A percentile compares a stretch with the other conserved stretches of the same genome.
phyloP scores from a whole-genome alignment of 2,888 invertebrate species.

The Melieria omissa region DNA sequence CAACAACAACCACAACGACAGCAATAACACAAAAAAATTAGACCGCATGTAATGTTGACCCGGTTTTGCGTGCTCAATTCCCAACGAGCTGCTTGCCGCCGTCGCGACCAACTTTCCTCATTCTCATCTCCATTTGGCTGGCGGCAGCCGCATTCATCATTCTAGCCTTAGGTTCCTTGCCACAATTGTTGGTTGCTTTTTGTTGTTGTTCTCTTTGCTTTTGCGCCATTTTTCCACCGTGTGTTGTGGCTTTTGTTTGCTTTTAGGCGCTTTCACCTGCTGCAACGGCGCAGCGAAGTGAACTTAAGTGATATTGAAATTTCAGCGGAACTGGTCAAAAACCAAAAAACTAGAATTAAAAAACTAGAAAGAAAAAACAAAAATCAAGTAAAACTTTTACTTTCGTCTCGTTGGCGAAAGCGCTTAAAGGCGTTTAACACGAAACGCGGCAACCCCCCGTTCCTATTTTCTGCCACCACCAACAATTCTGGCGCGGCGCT shows the following conservation, averaged over 20 bases:
- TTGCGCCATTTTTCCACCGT: neutral
- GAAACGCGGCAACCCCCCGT: neutral
- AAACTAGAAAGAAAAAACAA: conserved; percentile 4
- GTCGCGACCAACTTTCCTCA: conserved; percentile 6
- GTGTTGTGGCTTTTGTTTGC: too few relatives aligned
- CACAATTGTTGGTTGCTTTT: neutral
- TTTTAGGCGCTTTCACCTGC: too few relatives aligned
- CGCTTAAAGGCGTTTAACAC: neutral
- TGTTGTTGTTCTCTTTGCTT: neutral
- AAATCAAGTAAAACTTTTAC: conserved; percentile 32
- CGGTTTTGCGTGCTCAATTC: conserved; percentile 46
- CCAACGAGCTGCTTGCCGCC: neutral
- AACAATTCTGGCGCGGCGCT: too few relatives aligned
- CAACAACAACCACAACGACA: conserved; percentile 16
- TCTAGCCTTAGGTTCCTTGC: too few relatives aligned
- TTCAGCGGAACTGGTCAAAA: conserved; percentile 25
- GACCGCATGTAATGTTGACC: conserved; percentile 57
- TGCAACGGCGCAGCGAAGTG: neutral
- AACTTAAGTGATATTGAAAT: conserved; percentile 27
- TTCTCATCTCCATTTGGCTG: neutral
- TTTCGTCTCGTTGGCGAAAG: conserved; percentile 9
- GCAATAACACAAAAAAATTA: conserved; percentile 41
- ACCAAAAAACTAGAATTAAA: conserved; percentile 11
- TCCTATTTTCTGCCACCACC: too few relatives aligned
- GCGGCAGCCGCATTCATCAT: too few relatives aligned